A percentile compares a stretch with the other conserved stretches of the same genome.
These are phyloP conservation scores for Phyllostomus hastatus DNA, from an alignment of 2,113 vertebrate genomes.

Conservation along the genomic window DNA sequence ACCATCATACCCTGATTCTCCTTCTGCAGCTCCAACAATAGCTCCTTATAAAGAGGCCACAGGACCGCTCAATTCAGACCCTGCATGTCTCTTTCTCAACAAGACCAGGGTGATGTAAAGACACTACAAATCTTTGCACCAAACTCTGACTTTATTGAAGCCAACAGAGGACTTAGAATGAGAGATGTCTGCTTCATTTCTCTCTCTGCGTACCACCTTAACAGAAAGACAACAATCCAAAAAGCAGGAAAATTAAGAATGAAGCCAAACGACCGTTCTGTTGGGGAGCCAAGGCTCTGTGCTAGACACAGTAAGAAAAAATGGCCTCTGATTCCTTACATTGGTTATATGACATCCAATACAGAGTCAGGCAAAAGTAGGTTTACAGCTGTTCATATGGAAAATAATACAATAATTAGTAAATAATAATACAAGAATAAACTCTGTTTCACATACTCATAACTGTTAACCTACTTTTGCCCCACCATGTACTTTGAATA, in stretches of 20 bases:
- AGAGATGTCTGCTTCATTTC: neutral
- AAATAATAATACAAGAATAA: neutral
- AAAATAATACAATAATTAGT: neutral
- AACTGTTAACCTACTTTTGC: neutral
- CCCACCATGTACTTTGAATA: neutral
- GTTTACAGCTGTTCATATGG: neutral
- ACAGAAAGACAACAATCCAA: neutral
- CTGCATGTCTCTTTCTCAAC: neutral
- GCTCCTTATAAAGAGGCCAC: neutral
- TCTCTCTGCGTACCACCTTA: neutral
- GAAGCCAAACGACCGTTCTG: neutral
- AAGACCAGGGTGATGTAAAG: neutral
- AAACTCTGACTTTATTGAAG: neutral
- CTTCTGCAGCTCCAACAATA: neutral
- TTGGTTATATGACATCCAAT: neutral
- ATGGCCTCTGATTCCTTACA: neutral
- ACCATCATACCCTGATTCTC: neutral
- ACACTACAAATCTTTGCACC: neutral
- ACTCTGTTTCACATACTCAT: neutral
- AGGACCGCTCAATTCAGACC: neutral
- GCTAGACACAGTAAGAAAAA: neutral
- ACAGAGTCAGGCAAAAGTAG: neutral
- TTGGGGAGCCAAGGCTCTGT: neutral
- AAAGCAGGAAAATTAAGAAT: neutral
- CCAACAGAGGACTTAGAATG: neutral